phyloP scores from a whole-genome alignment of 2,888 invertebrate genomes.

The Diabrotica balteata region DNA sequence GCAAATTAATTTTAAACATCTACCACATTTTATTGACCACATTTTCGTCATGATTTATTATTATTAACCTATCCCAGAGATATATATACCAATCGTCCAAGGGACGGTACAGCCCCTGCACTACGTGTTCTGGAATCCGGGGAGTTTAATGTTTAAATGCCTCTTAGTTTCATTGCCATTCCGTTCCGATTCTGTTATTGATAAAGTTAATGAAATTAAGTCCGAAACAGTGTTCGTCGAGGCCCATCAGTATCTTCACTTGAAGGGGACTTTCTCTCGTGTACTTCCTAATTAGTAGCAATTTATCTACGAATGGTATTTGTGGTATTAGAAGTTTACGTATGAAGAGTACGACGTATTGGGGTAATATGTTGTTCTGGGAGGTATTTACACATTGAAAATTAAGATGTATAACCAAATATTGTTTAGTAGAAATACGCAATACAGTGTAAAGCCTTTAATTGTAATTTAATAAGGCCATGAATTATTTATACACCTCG shows the following conservation, averaged over 20 bases:
- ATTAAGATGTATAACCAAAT: too few species aligned
- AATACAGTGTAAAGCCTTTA: too few species aligned
- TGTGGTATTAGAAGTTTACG: constrained; percentile 27
- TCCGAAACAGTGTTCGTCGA: constrained; percentile 37
- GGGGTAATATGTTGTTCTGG: not conserved
- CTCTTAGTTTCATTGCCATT: constrained; percentile 42
- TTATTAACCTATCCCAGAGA: too few species aligned
- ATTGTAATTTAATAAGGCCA: too few species aligned
- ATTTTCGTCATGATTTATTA: too few species aligned
- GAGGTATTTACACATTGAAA: not conserved
- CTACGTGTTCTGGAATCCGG: constrained; percentile 30
- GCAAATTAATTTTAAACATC: too few species aligned
- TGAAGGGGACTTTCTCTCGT: constrained; percentile 7
- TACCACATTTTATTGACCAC: too few species aligned
- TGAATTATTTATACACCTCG: too few species aligned
- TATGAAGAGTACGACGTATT: not conserved
- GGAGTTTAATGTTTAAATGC: constrained; percentile 44
- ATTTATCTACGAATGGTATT: constrained; percentile 39
- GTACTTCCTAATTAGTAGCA: constrained; percentile 41
- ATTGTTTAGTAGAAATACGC: too few species aligned
- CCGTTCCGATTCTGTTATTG: constrained; percentile 47
- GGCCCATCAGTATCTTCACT: constrained; percentile 22
- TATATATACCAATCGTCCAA: not conserved
- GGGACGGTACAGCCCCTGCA: constrained; percentile 4
- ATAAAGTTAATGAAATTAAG: constrained; percentile 54